Conservation (phyloP, 2,113 vertebrate species). For the Echinops telfairi region DNA sequence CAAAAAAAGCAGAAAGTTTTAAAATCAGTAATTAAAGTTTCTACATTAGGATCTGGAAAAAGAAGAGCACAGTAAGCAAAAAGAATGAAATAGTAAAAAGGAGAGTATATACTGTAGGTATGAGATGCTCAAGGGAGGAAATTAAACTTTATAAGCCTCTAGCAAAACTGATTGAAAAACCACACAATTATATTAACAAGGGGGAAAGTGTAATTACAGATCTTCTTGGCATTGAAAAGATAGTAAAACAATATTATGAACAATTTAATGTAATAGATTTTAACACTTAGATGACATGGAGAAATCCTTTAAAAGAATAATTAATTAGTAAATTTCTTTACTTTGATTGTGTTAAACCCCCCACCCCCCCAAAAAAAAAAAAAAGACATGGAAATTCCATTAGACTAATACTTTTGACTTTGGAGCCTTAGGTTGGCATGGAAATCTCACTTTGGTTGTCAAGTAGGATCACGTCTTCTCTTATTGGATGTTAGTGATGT, state of each 20-base stretch:
- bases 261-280: not conserved
- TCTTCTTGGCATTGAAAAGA: constrained; percentile 14
- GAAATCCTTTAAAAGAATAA: constrained; percentile 41
- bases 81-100: not conserved
- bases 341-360: not conserved
- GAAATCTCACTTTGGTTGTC: constrained; percentile 15
- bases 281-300: constrained; percentile 38
- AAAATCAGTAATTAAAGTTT: constrained; percentile 35
- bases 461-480: constrained; percentile 29
- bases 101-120: not conserved
- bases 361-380: not conserved
- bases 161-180: not conserved
- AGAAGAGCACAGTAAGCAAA: constrained; percentile 43
- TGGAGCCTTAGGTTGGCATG: constrained; percentile 20
- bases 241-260: constrained; percentile 43
- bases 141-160: constrained; percentile 25
- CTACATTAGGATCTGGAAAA: constrained; percentile 25
- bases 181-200: not conserved
- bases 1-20: not conserved
- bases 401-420: constrained; percentile 9
- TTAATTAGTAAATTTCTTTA: not conserved
- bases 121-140: constrained; percentile 33
- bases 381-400: constrained; percentile 22
- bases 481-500: not conserved
- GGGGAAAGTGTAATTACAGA: not conserved